Evolutionary conservation across 2,113 vertebrate genomes (phyloP).

Genomic region (Ailuropoda melanoleuca): DNA sequence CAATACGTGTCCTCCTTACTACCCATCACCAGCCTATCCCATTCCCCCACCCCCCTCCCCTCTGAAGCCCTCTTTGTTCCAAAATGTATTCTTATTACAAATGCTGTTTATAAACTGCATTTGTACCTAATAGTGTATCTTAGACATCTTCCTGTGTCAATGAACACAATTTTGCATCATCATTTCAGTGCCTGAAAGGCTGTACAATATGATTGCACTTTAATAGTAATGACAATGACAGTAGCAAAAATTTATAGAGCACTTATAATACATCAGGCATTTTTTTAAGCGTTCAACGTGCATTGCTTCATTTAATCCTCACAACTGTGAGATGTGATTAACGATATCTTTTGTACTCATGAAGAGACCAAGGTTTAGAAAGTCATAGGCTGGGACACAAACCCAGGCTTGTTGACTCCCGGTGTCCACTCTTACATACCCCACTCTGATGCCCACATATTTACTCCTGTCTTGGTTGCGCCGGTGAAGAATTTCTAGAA

Average conservation of each 20-base stretch:
- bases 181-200: not conserved
- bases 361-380: not conserved
- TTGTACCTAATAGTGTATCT: not conserved
- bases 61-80: too few species aligned
- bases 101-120: not conserved
- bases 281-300: not conserved
- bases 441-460: not conserved
- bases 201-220: not conserved
- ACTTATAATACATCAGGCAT: not conserved
- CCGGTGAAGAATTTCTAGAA: not conserved
- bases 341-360: not conserved
- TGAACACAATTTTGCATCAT: not conserved
- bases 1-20: too few species aligned
- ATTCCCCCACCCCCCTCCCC: too few species aligned
- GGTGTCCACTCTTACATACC: rapidly evolving
- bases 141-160: not conserved
- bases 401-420: not conserved
- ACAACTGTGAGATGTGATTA: not conserved
- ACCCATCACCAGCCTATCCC: too few species aligned
- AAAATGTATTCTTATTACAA: not conserved
- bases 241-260: not conserved
- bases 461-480: not conserved
- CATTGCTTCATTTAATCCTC: conserved; percentile 3
- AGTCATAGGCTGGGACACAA: not conserved
- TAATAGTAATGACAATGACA: not conserved